Evolutionary conservation across 1,140 invertebrate genomes (phyloP).

Genomic region (Platyura marginata): DNA sequence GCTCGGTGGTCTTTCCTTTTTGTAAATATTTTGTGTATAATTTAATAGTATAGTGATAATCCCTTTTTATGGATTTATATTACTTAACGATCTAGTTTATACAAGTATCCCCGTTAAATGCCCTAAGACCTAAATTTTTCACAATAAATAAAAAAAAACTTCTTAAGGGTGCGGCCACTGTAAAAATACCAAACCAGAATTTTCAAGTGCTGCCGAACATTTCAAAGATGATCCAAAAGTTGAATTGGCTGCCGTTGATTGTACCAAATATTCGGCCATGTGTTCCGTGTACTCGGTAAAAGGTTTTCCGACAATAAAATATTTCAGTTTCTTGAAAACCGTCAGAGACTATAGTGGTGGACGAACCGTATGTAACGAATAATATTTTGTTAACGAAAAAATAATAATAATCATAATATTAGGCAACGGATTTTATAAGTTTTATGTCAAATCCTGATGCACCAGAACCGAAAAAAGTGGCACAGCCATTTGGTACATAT

Average conservation of each 20-base stretch:
- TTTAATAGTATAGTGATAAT: too few species aligned
- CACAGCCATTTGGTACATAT: constrained; percentile 15
- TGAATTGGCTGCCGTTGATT: constrained; percentile 68
- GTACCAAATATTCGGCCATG: constrained; percentile 41
- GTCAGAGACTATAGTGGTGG: constrained; percentile 48
- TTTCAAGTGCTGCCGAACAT: constrained; percentile 49
- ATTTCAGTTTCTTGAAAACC: constrained; percentile 63
- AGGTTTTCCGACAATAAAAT: constrained; percentile 75
- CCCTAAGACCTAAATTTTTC: too few species aligned
- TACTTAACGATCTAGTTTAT: neutral
- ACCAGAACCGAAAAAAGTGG: constrained; percentile 16
- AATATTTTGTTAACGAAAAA: too few species aligned
- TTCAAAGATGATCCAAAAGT: constrained; percentile 54
- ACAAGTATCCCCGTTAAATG: too few species aligned
- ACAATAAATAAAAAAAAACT: too few species aligned
- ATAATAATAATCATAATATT: constrained; percentile 3
- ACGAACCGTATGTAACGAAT: constrained; percentile 52
- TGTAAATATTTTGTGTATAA: too few species aligned
- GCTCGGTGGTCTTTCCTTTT: too few species aligned
- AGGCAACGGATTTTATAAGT: constrained; percentile 42
- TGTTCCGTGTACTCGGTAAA: constrained; percentile 54
- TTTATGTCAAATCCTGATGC: constrained; percentile 44
- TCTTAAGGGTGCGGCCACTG: constrained; percentile 66
- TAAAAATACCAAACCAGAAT: constrained; percentile 75
- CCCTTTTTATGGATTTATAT: neutral